Base-by-base conservation (phyloP, 2,797 vertebrate species). In the Alauda arvensis region DNA sequence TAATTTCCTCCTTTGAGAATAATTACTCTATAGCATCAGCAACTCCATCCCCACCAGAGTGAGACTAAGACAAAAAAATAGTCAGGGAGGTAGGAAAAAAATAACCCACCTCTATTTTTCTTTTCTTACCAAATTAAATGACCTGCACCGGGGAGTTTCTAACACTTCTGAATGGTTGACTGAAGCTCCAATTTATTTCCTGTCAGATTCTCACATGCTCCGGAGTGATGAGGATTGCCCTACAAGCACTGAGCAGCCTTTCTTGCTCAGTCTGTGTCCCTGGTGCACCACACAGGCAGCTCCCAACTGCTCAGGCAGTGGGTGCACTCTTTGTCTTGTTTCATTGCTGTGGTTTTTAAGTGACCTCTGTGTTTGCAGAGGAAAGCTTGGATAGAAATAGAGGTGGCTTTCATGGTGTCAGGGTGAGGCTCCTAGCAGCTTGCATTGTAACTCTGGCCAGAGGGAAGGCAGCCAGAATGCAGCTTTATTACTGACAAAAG, bases 181-280 rank as follows among this genome's bases (percentile, higher is more conserved):
- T 93, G 85, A 76, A 88, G 43, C 76, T 93, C 88, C 76, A 85
- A 40, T 95, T 94, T 94, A 60, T 91, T 95, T 92, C 48, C 78
- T 90, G 86, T 87, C 93, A 93, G 57, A 60, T 49, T 84, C 83
- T 90, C 61, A 51, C 63, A 78, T 34, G 81, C 77, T 85, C 83
- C 74, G 71, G 48, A 70, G 77, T 85, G 72, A 84, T 91, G 85
- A 65, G 80, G 77, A 75, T 72, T 84, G 80, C 56, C 61, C 53
- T 85, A 34, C 2, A 15, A 76, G 66, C 0, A 1, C 82, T 52
- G 83, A 91, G 87, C 63, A 84, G 62, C 56, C 49, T 89, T 76
- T 71, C 28, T 87, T 28, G 28, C 79, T 88, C 9, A 3, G 66
- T 66, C 7, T 14, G 31, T 10, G 6, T 80, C 80, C 45, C 60